phyloP scores from a whole-genome alignment of 2,888 invertebrate genomes.

The Artemia sinica region DNA sequence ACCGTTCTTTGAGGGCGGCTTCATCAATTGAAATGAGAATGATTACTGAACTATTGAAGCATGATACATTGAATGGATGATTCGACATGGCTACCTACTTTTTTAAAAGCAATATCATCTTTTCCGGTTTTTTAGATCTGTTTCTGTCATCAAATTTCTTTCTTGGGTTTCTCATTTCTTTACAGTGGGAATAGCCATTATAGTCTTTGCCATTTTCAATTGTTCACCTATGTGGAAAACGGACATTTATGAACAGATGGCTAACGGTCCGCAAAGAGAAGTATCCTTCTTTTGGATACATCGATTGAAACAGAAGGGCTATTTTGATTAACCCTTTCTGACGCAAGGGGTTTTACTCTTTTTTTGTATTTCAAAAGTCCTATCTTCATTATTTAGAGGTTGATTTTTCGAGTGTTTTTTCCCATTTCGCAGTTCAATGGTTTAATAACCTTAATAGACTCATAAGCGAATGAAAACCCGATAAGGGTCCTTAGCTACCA shows the following conservation, averaged over 20 bases:
- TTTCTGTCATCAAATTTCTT: conserved; percentile 7
- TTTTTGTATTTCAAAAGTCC: not conserved
- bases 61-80: no score
- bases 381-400: conserved; percentile 1
- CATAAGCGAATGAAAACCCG: not conserved
- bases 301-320: conserved; percentile 13
- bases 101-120: not conserved
- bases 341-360: conserved; percentile 2
- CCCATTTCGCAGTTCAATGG: not conserved
- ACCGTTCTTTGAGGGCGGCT: no score
- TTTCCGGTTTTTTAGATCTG: conserved; percentile 4
- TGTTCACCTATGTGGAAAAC: conserved; percentile 11
- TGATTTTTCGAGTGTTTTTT: conserved; percentile 7
- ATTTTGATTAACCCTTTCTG: conserved; percentile 11
- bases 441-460: conserved; percentile 8
- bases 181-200: conserved; percentile 1
- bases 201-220: conserved; percentile 13
- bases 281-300: not conserved
- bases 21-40: no score
- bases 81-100: not conserved
- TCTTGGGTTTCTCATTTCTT: conserved; percentile 11
- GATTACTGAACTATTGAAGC: no score
- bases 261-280: conserved; percentile 6
- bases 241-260: conserved; percentile 10
- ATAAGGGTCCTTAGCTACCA: no score